phyloP scores from a whole-genome alignment of 2,113 vertebrate genomes.

The Pogonocichla stellata region DNA sequence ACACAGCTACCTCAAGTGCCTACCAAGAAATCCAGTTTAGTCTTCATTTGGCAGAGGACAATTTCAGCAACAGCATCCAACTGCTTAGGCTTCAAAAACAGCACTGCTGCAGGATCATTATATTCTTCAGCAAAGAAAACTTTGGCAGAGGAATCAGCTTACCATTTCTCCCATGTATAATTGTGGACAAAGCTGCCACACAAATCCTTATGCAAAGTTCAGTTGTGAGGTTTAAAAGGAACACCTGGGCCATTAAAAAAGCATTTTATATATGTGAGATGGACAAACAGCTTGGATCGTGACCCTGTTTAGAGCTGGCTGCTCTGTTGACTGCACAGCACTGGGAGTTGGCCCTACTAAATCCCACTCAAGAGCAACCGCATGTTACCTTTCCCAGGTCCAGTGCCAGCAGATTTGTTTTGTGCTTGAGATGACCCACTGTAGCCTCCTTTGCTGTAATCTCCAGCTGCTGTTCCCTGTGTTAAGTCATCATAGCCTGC shows the following conservation, averaged over 20 bases:
- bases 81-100: not conserved
- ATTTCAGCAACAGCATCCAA: not conserved
- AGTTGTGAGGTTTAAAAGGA: not conserved
- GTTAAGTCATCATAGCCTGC: slow-evolving; percentile 94
- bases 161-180: not conserved
- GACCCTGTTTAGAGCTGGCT: not conserved
- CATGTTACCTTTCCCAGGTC: slow-evolving; percentile 90
- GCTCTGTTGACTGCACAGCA: not conserved
- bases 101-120: not conserved
- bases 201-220: not conserved
- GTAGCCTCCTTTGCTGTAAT: slow-evolving; percentile 94
- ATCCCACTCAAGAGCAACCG: not conserved
- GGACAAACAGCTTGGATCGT: not conserved
- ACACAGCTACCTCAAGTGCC: not conserved
- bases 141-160: not conserved
- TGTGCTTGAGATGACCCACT: slow-evolving; percentile 89
- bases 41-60: not conserved
- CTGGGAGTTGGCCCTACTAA: not conserved
- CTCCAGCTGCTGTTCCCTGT: slow-evolving; percentile 87
- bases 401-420: slow-evolving; percentile 87
- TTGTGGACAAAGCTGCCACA: not conserved
- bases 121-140: not conserved
- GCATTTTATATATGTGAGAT: not conserved
- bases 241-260: not conserved
- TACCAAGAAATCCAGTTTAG: not conserved